phyloP scores from a whole-genome alignment of 1,140 invertebrate species.

The Cotesia glomerata region DNA sequence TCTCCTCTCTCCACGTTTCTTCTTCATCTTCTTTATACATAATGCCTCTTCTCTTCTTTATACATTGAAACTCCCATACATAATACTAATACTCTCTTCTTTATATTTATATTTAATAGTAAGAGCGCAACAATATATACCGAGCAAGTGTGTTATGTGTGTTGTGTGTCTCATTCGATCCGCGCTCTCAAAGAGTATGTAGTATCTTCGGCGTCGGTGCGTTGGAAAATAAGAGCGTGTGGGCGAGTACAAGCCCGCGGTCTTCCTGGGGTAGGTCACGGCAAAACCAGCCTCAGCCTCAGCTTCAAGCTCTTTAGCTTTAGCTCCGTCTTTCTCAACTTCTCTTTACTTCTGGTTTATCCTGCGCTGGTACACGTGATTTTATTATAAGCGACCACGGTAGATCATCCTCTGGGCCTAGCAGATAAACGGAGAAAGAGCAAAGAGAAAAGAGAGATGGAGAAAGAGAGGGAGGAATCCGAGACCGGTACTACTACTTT shows the following conservation, averaged over 20 bases:
- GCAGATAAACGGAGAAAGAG: constrained; percentile 23
- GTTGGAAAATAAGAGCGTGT: constrained; percentile 12
- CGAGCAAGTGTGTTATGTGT: too few relatives aligned
- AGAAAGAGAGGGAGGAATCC: not conserved
- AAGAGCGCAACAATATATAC: too few relatives aligned
- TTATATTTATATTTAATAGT: too few relatives aligned
- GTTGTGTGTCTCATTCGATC: too few relatives aligned
- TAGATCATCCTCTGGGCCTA: not conserved
- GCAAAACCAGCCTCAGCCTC: not conserved
- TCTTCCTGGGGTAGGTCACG: constrained; percentile 30
- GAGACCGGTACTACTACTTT: constrained; percentile 5
- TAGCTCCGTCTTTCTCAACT: not conserved
- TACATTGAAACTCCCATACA: too few relatives aligned
- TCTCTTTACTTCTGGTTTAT: not conserved
- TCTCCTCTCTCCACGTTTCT: not conserved
- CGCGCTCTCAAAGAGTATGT: too few relatives aligned
- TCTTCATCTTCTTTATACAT: constrained; percentile 1
- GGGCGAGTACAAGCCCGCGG: constrained; percentile 17
- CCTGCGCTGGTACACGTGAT: too few relatives aligned
- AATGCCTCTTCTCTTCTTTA: not conserved
- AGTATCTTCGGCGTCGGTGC: not conserved
- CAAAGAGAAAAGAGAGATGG: constrained; percentile 14
- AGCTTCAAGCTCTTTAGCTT: not conserved
- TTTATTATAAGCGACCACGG: not conserved
- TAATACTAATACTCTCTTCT: not conserved